Evolutionary conservation across 2,113 vertebrate genomes (phyloP), one percentile per base, ranked within the genome.

Genomic region (Oxygymnocypris stewartii): DNA sequence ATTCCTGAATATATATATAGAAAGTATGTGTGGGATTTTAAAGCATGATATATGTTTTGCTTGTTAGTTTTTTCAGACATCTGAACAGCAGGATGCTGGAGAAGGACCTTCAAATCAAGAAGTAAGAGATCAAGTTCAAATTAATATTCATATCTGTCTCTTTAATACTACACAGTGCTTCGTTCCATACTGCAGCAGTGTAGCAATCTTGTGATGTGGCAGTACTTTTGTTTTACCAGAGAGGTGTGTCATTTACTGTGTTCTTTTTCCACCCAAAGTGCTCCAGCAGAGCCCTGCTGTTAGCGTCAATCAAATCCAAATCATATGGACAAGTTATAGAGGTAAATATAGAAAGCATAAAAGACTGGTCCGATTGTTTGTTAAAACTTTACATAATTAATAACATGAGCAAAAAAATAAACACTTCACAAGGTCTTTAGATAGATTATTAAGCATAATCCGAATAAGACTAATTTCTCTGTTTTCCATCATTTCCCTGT

Each of bases 261-360:
- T 47, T 54, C 81, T 6, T 59, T 79, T 16, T 59, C 11, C 79
- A 2, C 35, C 28, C 93, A 76, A 90, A 99, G 98, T 92, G 93
- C 77, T 96, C 96, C 86, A 93, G 86, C 83, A 94, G 98, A 93
- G 97, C 97, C 40, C 91, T 20, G 84, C 93, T 93, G 28, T 90
- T 98, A 80, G 95, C 97, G 0, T 94, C 93, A 90, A 97, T 99
- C 93, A 99, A 99, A 77, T 95, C 95, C 0, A 96, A 86, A 80
- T 97, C 97, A 0, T 99, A 96, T 49, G 94, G 93, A 85, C 87
- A 95, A 28, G 94, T 95, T 28, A 75, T 88, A 85, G 94, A 97
- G 96, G 98, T 99, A 88, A 83, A 93, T 92, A 4, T 10, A 51
- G 79, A 6, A 11, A 0, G 37, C 4, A 67, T 42, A 83, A 71